These are phyloP conservation scores for Thecocarcelia acutangulata DNA, from an alignment of 2,888 invertebrate genomes.

Conservation along the genomic window DNA sequence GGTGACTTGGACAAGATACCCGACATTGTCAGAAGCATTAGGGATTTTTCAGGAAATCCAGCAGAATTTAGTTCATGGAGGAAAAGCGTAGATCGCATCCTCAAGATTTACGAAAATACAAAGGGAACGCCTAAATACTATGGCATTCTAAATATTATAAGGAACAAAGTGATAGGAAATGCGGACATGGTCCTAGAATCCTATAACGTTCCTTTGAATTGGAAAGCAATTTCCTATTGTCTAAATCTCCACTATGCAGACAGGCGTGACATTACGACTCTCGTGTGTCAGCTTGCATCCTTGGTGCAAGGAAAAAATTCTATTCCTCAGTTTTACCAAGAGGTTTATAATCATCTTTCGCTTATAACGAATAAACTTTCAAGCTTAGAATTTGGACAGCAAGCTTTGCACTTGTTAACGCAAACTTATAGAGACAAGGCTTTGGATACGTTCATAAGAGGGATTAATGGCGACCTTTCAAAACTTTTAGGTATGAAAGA, in stretches of 20 bases:
- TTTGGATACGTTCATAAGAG: neutral
- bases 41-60: neutral
- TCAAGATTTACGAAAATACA: neutral
- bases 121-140: neutral
- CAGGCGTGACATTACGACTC: conserved; percentile 10
- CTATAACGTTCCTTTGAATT: neutral
- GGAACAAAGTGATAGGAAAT: neutral
- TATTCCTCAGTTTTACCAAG: conserved; percentile 2
- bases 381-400: neutral
- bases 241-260: conserved; percentile 8
- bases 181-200: conserved; percentile 3
- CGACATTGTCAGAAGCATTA: neutral
- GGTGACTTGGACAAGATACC: neutral
- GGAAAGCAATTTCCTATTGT: conserved; percentile 7
- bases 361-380: conserved; percentile 8
- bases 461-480: neutral
- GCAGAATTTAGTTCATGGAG: neutral
- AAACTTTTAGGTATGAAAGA: neutral
- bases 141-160: neutral
- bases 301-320: neutral
- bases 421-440: conserved; percentile 3
- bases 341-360: conserved; percentile 6
- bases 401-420: neutral
- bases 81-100: neutral
- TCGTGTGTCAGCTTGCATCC: neutral